Evolutionary conservation across 1,140 invertebrate species (phyloP).

Genomic region (Ceratitis capitata): DNA sequence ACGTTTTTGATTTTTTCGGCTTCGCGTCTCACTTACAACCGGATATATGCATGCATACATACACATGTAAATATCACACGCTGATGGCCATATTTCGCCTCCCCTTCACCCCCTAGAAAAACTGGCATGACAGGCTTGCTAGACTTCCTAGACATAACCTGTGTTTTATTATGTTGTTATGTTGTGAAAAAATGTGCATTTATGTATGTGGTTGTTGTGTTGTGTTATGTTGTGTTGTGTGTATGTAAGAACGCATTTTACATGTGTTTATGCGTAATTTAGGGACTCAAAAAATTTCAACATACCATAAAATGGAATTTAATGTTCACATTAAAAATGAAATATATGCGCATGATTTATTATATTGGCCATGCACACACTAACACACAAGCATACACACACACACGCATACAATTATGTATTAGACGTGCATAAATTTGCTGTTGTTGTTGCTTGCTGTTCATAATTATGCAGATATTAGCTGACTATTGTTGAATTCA

Average conservation of each 20-base stretch:
- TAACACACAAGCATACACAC: background rate
- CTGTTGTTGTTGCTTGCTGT: too few species aligned
- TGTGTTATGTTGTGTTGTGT: background rate
- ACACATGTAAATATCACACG: background rate
- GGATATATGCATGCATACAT: background rate
- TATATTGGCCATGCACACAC: background rate
- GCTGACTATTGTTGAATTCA: slow-evolving; percentile 8
- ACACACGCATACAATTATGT: background rate
- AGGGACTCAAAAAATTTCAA: slow-evolving; percentile 26
- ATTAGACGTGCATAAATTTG: background rate
- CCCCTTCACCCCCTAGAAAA: background rate
- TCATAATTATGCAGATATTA: background rate
- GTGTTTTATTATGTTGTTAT: slow-evolving; percentile 3
- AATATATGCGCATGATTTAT: slow-evolving; percentile 33
- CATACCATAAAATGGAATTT: slow-evolving; percentile 33
- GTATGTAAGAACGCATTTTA: slow-evolving; percentile 13
- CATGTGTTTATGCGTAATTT: slow-evolving; percentile 36
- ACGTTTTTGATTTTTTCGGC: background rate
- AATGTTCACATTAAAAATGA: slow-evolving; percentile 33
- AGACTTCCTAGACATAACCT: background rate
- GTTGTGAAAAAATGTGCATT: background rate
- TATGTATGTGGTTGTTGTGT: background rate
- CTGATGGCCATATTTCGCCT: background rate
- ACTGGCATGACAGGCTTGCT: background rate
- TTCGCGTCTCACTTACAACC: background rate